Percentiles rank a stretch among this genome's conserved stretches.
Evolutionary conservation across 1,140 invertebrate genomes (phyloP).

Genomic region (Cepaea nemoralis): DNA sequence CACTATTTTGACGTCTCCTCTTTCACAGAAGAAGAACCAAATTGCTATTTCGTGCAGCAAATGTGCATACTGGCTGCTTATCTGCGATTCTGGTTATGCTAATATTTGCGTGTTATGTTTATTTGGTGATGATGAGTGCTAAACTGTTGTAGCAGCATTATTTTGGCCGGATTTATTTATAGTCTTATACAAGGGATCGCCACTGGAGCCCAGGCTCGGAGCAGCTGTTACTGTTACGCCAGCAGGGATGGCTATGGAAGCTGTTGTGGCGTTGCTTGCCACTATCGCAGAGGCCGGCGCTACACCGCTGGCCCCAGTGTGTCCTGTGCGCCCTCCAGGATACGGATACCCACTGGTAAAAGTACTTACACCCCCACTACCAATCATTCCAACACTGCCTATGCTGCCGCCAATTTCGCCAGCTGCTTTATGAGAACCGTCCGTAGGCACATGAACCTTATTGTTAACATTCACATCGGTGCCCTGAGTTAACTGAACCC

Average conservation of each 20-base stretch:
- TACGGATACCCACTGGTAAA: not conserved
- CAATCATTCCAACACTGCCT: not conserved
- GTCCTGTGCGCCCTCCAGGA: not conserved
- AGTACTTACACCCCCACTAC: not conserved
- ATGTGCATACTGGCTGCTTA: too few relatives aligned
- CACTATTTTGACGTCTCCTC: too few relatives aligned
- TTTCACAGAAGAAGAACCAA: too few relatives aligned
- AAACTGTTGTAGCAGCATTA: conserved; percentile 30
- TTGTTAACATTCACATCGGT: conserved; percentile 12
- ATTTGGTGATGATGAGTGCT: too few relatives aligned
- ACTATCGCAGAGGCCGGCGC: not conserved
- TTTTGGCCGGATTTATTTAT: conserved; percentile 34
- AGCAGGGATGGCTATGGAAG: not conserved
- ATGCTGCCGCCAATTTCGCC: not conserved
- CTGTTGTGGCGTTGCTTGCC: not conserved
- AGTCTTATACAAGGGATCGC: conserved; percentile 27
- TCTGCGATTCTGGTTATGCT: too few relatives aligned
- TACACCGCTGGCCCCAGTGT: not conserved
- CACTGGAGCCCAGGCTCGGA: not conserved
- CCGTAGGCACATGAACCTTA: not conserved
- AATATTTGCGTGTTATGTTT: too few relatives aligned
- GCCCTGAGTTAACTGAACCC: not conserved
- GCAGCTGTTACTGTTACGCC: not conserved
- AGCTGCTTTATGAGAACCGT: conserved; percentile 9
- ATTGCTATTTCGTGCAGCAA: too few relatives aligned